phyloP scores from a whole-genome alignment of 2,888 invertebrate genomes.

The Eupithecia abbreviata region DNA sequence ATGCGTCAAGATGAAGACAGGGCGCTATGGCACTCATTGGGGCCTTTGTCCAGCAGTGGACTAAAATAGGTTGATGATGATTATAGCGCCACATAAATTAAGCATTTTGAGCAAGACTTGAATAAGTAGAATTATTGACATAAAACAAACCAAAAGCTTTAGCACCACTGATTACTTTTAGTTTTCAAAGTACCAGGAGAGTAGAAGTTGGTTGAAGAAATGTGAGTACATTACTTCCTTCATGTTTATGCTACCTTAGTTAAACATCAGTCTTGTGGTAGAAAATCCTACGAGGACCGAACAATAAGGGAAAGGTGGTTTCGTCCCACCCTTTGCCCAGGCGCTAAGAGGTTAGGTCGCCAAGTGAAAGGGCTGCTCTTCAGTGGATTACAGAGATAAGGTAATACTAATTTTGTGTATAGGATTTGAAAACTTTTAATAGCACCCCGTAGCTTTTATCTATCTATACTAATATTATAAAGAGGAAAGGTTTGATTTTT shows the following conservation, averaged over 20 bases:
- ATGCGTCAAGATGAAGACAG: too few species aligned
- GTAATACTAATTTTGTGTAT: not conserved
- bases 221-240: not conserved
- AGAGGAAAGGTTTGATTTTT: too few species aligned
- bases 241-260: not conserved
- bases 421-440: not conserved
- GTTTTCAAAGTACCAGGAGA: not conserved
- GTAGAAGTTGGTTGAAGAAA: not conserved
- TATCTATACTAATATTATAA: too few species aligned
- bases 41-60: too few species aligned
- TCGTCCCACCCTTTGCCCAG: not conserved
- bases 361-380: too few species aligned
- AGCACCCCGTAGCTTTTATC: not conserved
- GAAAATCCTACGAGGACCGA: not conserved
- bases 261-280: not conserved
- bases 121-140: too few species aligned
- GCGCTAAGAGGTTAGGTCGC: too few species aligned
- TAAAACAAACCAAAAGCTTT: too few species aligned
- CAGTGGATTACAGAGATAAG: not conserved
- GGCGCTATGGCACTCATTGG: too few species aligned
- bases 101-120: too few species aligned
- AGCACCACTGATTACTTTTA: not conserved
- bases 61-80: not conserved
- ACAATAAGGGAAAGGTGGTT: not conserved
- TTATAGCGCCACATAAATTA: too few species aligned